Evolutionary conservation across 2,113 vertebrate species (phyloP).

Genomic region (Actenoides hombroni): DNA sequence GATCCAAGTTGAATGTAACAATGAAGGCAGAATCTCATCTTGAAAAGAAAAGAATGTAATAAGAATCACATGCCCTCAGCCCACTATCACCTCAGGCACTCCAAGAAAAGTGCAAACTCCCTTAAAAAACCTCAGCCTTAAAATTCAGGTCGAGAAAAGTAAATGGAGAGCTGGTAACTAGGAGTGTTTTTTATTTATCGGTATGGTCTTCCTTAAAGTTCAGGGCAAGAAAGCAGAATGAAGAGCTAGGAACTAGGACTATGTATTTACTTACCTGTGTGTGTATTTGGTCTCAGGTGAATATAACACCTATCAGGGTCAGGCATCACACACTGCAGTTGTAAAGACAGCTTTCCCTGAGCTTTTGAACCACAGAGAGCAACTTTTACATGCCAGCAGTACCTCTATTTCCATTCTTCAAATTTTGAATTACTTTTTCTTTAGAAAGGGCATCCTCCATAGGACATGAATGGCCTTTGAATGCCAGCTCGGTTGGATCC

Average conservation of each 20-base stretch:
- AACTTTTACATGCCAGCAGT: not conserved
- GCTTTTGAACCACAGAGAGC: not conserved
- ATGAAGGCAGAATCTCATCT: conserved; percentile 16
- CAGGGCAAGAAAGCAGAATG: not conserved
- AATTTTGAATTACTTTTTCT: conserved; percentile 4
- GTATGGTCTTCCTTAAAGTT: not conserved
- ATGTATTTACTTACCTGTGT: not conserved
- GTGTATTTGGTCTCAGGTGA: not conserved
- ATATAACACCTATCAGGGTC: not conserved
- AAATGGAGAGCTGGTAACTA: conserved; percentile 24
- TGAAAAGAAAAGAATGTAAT: not conserved
- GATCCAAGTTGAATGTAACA: not conserved
- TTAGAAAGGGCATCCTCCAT: conserved; percentile 9
- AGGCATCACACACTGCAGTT: not conserved
- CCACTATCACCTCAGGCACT: not conserved
- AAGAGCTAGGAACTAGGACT: not conserved
- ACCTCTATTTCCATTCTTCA: conserved; percentile 36
- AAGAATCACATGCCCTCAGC: not conserved
- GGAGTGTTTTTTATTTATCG: not conserved
- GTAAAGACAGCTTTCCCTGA: conserved; percentile 7
- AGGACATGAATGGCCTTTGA: conserved; percentile 8
- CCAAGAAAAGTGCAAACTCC: not conserved
- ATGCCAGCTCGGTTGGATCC: conserved; percentile 13
- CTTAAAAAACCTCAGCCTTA: not conserved
- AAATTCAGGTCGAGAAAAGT: conserved; percentile 47